Conservation (phyloP, 2,113 vertebrate genomes). For the Carassius auratus region DNA sequence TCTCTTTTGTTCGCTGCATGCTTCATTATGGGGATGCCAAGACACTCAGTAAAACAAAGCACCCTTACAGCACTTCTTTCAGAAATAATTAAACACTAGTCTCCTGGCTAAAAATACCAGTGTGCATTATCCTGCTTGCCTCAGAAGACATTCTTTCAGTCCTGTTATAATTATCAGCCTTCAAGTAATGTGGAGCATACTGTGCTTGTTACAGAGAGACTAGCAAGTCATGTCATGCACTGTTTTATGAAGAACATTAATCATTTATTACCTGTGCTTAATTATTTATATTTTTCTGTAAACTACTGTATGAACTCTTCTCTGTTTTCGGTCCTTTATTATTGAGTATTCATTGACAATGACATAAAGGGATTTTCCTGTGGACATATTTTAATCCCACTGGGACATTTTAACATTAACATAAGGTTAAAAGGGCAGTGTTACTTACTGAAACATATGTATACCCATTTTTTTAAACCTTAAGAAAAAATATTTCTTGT, state of each 20-base stretch:
- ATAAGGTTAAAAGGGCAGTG: background rate
- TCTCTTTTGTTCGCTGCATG: conserved; percentile 21
- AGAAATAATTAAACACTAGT: conserved; percentile 28
- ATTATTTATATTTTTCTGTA: conserved; percentile 19
- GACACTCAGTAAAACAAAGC: conserved; percentile 20
- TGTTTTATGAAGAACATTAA: conserved; percentile 18
- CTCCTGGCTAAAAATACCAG: conserved; percentile 35
- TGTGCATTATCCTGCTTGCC: background rate
- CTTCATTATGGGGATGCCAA: conserved; percentile 14
- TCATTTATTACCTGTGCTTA: background rate
- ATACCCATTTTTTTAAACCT: no score
- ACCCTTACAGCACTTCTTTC: conserved; percentile 18
- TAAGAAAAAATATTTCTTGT: no score
- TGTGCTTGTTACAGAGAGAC: conserved; percentile 19
- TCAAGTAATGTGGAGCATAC: background rate
- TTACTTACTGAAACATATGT: background rate
- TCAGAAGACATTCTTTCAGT: background rate
- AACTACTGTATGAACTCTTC: background rate
- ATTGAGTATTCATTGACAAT: background rate
- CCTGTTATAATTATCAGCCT: conserved; percentile 24
- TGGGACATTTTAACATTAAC: background rate
- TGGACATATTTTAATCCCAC: background rate
- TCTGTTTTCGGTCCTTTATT: background rate
- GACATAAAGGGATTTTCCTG: background rate
- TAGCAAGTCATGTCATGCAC: background rate